Base-by-base conservation (phyloP, 2,888 invertebrate species). In the Drosophila kanekoi region DNA sequence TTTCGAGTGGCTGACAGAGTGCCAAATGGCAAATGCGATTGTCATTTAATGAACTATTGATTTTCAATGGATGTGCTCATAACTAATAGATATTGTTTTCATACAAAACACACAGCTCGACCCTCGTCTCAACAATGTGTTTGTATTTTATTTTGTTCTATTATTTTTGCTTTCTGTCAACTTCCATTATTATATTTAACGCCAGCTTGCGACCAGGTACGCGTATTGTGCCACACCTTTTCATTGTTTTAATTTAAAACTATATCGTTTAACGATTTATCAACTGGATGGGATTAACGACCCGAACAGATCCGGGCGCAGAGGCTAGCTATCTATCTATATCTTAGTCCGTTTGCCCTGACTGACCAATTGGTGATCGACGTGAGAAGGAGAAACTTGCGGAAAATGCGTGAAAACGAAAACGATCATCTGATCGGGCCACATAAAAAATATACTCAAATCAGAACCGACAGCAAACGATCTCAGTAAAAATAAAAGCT, bases 11-110 rank as follows among this genome's bases (percentile, higher is more conserved):
- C 52, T 60, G 52, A 20, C 52, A 66, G 45, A 64, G 62, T 52
- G 63, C 40, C 56, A 71, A 72, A 67, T 54, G 72, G 53, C 65
- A 58, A 75, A 72, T 61, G 53, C 62, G 56, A 72, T 73, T 83
- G 77, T 79, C 58, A 72, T 81, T 77, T 81, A 73, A 78, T 80
- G 65, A 75, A 77, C 71, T 76, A 78, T 80, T 71, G 77, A 73
- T 51, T 70, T 51, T 60, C 62, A 64, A 71, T 66, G 58, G 40
- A 51, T 51, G 32, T 49, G 35, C 33, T 28, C 16, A 18, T 41
- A 48, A 18, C 45, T 53, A 45, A 18, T 23, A 45, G 16, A 59
- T 35, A 56, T 66, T 59, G 62, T 51, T 61, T 38, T 13, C 32
- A 32, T 49, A 45, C 13, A 48, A 32, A 57, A 45, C 20, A 44